A percentile compares a stretch with the other conserved stretches of the same genome.
These are phyloP conservation scores for Irena cyanogastra DNA, from an alignment of 2,113 vertebrate species.

Conservation along the genomic window DNA sequence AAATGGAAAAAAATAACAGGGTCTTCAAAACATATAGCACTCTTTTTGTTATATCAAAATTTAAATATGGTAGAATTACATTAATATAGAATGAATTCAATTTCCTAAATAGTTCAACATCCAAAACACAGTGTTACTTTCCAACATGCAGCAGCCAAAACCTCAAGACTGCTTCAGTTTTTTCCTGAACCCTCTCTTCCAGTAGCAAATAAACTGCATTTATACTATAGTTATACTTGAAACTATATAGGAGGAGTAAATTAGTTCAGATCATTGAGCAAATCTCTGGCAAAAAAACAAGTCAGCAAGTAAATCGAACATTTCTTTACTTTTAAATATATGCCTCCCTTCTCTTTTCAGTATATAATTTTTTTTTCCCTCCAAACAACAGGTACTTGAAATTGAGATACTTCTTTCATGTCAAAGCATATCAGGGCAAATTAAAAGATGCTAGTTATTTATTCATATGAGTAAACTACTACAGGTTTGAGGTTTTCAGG, in stretches of 20 bases:
- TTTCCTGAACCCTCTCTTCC: not conserved
- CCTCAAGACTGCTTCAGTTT: not conserved
- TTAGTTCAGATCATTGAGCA: not conserved
- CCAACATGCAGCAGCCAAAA: not conserved
- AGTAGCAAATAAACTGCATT: not conserved
- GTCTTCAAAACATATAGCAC: not conserved
- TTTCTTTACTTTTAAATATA: not conserved
- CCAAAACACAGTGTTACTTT: not conserved
- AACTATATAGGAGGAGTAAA: not conserved
- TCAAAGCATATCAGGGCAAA: not conserved
- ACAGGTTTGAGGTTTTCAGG: not conserved
- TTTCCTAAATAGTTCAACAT: not conserved
- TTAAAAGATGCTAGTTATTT: not conserved
- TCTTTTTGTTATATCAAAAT: not conserved
- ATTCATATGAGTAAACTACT: not conserved
- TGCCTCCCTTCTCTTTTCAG: not conserved
- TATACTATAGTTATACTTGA: not conserved
- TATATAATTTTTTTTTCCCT: not conserved
- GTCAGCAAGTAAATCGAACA: not conserved
- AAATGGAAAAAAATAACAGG: not conserved
- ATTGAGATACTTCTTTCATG: not conserved
- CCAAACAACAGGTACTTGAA: not conserved
- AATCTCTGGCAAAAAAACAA: not conserved
- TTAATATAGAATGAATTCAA: not conserved
- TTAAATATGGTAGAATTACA: not conserved